phyloP scores from a whole-genome alignment of 2,888 invertebrate species.

The Phymatocera aterrima region DNA sequence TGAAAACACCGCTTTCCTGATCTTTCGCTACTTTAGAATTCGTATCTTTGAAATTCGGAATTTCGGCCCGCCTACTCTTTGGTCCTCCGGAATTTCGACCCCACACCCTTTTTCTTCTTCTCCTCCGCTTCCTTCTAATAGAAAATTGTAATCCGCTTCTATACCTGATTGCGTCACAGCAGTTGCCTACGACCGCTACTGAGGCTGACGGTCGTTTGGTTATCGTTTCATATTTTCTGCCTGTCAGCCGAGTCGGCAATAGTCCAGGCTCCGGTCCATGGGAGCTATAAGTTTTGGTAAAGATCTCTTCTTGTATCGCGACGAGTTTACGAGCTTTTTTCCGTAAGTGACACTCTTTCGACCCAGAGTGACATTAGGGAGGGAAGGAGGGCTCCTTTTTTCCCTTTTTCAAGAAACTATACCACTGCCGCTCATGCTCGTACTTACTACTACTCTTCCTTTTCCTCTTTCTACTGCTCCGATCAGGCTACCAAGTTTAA shows the following conservation, averaged over 20 bases:
- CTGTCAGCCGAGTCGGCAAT: constrained; percentile 2
- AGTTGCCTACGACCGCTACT: not conserved
- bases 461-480: not conserved
- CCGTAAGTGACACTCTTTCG: constrained; percentile 32
- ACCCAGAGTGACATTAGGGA: constrained; percentile 18
- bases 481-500: constrained; percentile 16
- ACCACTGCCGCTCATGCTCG: not conserved
- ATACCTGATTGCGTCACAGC: not conserved
- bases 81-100: too few relatives aligned
- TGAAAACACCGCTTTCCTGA: too few relatives aligned
- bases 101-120: not conserved
- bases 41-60: too few relatives aligned
- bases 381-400: not conserved
- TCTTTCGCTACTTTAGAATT: too few relatives aligned
- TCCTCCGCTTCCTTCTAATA: not conserved
- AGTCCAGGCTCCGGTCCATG: not conserved
- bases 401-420: not conserved
- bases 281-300: not conserved
- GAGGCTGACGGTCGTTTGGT: too few relatives aligned
- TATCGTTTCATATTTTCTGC: constrained; percentile 36
- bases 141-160: not conserved
- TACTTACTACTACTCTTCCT: too few relatives aligned
- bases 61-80: too few relatives aligned
- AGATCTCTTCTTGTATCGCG: constrained; percentile 29
- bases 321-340: constrained; percentile 11